phyloP scores from a whole-genome alignment of 2,888 invertebrate species.

The Hesperia comma region DNA sequence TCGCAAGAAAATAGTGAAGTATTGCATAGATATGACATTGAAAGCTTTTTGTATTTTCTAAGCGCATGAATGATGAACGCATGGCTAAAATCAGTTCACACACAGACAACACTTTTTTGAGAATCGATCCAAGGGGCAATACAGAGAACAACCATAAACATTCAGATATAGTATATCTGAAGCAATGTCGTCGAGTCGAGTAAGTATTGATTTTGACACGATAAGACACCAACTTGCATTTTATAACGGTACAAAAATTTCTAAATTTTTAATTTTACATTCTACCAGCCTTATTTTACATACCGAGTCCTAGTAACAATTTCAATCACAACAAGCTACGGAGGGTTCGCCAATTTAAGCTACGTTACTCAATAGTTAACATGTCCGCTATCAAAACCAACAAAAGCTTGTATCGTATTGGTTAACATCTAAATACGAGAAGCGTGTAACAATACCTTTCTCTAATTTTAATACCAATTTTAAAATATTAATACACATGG shows the following conservation, averaged over 20 bases:
- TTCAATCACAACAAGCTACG: constrained; percentile 42
- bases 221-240: constrained; percentile 22
- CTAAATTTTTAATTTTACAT: constrained; percentile 29
- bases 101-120: background rate
- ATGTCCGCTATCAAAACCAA: constrained; percentile 56
- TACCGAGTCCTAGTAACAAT: constrained; percentile 36
- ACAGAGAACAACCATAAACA: constrained; percentile 57
- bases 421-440: constrained; percentile 68
- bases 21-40: constrained; percentile 20
- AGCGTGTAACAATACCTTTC: constrained; percentile 63
- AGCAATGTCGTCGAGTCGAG: constrained; percentile 58
- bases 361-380: constrained; percentile 60
- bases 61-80: background rate
- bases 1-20: constrained; percentile 5
- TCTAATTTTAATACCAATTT: constrained; percentile 38
- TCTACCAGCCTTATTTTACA: constrained; percentile 45
- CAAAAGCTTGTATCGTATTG: constrained; percentile 61
- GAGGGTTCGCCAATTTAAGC: constrained; percentile 44
- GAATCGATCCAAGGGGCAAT: constrained; percentile 8
- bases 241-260: constrained; percentile 19
- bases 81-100: constrained; percentile 6
- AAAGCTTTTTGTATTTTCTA: constrained; percentile 11
- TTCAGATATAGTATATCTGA: constrained; percentile 67
- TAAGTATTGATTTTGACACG: constrained; percentile 25
- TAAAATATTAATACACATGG: constrained; percentile 30